Conservation (phyloP, 2,888 invertebrate species). For the Cheilosia scutellata region DNA sequence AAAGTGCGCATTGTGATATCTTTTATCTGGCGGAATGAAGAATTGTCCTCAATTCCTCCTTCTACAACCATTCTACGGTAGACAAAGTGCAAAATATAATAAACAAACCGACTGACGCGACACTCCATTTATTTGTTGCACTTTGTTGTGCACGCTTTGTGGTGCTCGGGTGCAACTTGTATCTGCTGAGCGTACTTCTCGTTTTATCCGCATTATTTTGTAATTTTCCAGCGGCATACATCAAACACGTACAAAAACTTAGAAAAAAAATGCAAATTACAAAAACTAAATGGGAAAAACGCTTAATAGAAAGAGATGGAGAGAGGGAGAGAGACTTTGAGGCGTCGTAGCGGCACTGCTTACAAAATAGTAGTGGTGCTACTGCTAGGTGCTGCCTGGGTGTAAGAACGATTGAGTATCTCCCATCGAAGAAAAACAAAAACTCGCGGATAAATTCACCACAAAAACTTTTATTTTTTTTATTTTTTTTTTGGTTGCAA, state of each 20-base stretch:
- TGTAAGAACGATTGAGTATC: slow-evolving; percentile 72
- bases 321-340: background rate
- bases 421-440: slow-evolving; percentile 36
- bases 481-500: slow-evolving; percentile 13
- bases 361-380: slow-evolving; percentile 37
- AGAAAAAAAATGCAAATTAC: slow-evolving; percentile 71
- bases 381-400: slow-evolving; percentile 48
- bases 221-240: slow-evolving; percentile 74
- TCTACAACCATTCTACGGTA: slow-evolving; percentile 4
- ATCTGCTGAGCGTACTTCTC: slow-evolving; percentile 50
- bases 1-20: slow-evolving; percentile 72
- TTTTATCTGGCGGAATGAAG: slow-evolving; percentile 62
- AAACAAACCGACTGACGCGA: slow-evolving; percentile 29
- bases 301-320: slow-evolving; percentile 38
- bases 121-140: slow-evolving; percentile 62
- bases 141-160: slow-evolving; percentile 48
- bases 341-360: slow-evolving; percentile 28
- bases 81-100: slow-evolving; percentile 32
- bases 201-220: slow-evolving; percentile 74
- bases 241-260: slow-evolving; percentile 71
- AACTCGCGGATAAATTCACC: slow-evolving; percentile 12
- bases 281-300: slow-evolving; percentile 67
- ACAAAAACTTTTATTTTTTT: background rate
- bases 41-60: slow-evolving; percentile 68
- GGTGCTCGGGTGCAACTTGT: slow-evolving; percentile 1